These are phyloP conservation scores for Hipparchia semele DNA, from an alignment of 2,888 invertebrate genomes.

Conservation along the genomic window DNA sequence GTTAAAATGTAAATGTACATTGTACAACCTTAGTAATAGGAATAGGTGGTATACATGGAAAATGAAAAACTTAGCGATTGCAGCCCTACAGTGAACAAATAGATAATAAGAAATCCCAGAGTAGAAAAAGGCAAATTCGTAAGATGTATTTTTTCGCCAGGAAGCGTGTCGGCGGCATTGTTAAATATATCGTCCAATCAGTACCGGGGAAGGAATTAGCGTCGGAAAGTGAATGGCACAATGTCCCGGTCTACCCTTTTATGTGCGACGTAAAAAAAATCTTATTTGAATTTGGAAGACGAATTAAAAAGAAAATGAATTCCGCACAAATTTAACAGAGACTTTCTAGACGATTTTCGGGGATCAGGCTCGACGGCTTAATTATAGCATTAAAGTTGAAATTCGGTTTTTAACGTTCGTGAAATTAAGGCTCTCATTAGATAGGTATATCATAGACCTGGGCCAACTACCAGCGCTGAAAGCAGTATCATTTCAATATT, in stretches of 20 bases:
- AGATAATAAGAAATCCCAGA: conserved; percentile 73
- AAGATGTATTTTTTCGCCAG: conserved; percentile 76
- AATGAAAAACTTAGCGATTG: background rate
- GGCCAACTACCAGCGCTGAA: too few species aligned
- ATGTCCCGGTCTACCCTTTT: conserved; percentile 76
- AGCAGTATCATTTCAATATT: too few species aligned
- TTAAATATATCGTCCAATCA: conserved; percentile 83
- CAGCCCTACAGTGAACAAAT: conserved; percentile 51
- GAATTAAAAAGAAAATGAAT: conserved; percentile 80
- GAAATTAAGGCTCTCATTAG: conserved; percentile 28
- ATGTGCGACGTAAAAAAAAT: conserved; percentile 73
- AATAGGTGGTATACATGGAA: background rate
- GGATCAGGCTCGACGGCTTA: conserved; percentile 68
- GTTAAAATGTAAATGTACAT: too few species aligned
- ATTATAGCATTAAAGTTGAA: conserved; percentile 74
- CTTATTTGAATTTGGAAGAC: conserved; percentile 81
- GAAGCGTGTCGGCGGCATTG: conserved; percentile 77
- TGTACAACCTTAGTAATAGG: too few species aligned
- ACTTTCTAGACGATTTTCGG: conserved; percentile 72
- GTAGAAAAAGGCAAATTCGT: conserved; percentile 65
- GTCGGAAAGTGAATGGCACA: conserved; percentile 66
- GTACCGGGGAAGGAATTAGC: conserved; percentile 78
- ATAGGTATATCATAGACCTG: background rate
- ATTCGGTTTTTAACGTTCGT: conserved; percentile 44
- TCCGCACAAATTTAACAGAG: conserved; percentile 78